Evolutionary conservation across 2,113 vertebrate species (phyloP).

Genomic region (Meleagris gallopavo): DNA sequence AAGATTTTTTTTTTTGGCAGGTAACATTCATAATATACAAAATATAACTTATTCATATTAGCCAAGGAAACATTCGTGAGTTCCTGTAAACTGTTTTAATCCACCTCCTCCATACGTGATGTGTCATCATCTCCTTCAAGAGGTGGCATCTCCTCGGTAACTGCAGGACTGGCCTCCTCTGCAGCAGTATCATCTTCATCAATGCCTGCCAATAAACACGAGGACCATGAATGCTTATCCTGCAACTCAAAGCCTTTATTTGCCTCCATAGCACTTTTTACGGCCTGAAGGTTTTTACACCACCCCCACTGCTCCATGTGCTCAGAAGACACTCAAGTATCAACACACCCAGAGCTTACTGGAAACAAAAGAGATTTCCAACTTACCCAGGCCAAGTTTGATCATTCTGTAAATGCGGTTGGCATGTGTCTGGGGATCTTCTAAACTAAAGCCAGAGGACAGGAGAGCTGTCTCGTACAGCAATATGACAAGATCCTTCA

Average conservation of each 20-base stretch:
- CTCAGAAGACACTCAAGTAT: fast-evolving
- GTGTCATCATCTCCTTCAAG: conserved; percentile 95
- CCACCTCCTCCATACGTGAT: conserved; percentile 98
- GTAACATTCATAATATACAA: conserved; percentile 71
- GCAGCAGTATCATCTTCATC: conserved; percentile 90
- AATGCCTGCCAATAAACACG: conserved; percentile 81
- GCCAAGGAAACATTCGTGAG: conserved; percentile 68
- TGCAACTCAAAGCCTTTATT: fast-evolving
- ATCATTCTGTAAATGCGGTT: conserved; percentile 93
- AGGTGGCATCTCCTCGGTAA: conserved; percentile 93
- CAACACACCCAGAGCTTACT: fast-evolving
- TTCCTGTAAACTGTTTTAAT: conserved; percentile 77
- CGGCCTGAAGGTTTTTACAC: fast-evolving
- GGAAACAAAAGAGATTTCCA: fast-evolving
- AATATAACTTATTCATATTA: conserved; percentile 66
- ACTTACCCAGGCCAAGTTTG: conserved; percentile 92
- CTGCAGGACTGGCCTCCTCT: conserved; percentile 82
- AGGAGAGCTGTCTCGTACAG: conserved; percentile 85
- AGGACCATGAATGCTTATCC: fast-evolving
- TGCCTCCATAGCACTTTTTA: fast-evolving
- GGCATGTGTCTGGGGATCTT: conserved; percentile 88
- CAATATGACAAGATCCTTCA: conserved; percentile 87
- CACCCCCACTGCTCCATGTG: too few relatives aligned
- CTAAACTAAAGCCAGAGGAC: conserved; percentile 86
- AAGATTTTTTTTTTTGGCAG: conserved; percentile 68